Percentiles rank a stretch among this genome's conserved stretches.
Evolutionary conservation across 2,797 vertebrate genomes (phyloP).

Genomic region (Neosilurus hyrtlii): DNA sequence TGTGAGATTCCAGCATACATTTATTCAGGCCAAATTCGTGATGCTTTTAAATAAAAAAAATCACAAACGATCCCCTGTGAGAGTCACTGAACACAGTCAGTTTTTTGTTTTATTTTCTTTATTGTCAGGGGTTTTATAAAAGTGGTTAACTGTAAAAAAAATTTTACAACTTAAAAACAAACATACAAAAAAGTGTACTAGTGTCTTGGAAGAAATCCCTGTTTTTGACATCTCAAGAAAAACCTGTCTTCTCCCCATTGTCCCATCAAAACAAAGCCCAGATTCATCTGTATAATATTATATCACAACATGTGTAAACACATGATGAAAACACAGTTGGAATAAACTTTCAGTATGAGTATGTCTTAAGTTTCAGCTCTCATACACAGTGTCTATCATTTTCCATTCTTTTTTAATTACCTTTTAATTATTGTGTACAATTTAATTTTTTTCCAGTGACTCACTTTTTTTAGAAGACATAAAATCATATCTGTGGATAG

Average conservation of each 20-base stretch:
- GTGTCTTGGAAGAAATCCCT: conserved; percentile 12
- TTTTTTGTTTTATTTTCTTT: not conserved
- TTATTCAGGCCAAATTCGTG: too few species aligned
- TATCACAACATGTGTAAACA: conserved; percentile 10
- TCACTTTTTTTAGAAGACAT: too few species aligned
- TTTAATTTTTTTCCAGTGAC: too few species aligned
- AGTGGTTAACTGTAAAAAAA: not conserved
- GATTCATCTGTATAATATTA: conserved; percentile 16
- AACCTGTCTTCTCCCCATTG: not conserved
- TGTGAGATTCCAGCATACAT: too few species aligned
- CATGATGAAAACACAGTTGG: not conserved
- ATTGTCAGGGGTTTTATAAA: not conserved
- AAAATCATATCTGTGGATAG: too few species aligned
- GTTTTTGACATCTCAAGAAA: conserved; percentile 21
- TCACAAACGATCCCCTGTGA: not conserved
- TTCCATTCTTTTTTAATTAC: too few species aligned
- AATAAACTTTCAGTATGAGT: not conserved
- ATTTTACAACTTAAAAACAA: too few species aligned
- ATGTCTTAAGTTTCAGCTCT: not conserved
- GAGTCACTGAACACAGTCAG: not conserved
- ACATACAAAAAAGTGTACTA: not conserved
- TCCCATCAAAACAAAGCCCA: conserved; percentile 21
- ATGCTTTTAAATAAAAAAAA: not conserved
- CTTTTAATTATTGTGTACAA: too few species aligned
- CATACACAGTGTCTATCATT: not conserved